Conservation (phyloP, 37 sponge, comb jelly and placozoan genomes). For the Tethya wilhelma region DNA sequence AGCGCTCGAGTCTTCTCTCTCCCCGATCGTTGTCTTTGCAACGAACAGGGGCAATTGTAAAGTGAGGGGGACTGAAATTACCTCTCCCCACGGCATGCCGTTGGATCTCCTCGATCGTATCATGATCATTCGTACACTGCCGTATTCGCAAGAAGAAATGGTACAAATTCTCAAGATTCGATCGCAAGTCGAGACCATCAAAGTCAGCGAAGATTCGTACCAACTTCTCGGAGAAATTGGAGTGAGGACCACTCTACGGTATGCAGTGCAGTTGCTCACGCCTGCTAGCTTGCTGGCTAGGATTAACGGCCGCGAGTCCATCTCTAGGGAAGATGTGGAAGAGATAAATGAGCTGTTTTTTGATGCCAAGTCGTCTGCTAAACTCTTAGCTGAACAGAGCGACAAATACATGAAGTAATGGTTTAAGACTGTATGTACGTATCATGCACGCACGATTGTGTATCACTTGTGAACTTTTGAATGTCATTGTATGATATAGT, state of each 20-base stretch:
- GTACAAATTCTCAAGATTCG: conserved; percentile 92
- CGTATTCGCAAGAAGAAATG: conserved; percentile 94
- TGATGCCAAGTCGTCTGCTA: conserved; percentile 97
- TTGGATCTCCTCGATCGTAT: conserved; percentile 94
- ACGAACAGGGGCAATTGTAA: conserved; percentile 96
- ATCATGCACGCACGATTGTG: no score
- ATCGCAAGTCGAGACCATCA: conserved; percentile 87
- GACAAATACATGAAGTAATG: conserved; percentile 97
- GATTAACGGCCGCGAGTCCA: conserved; percentile 89
- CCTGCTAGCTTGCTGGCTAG: conserved; percentile 91
- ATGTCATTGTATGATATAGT: no score
- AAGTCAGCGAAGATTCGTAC: conserved; percentile 75
- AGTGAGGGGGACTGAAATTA: conserved; percentile 91
- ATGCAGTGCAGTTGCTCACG: conserved; percentile 95
- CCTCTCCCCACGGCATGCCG: conserved; percentile 96
- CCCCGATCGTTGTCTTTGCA: conserved; percentile 98
- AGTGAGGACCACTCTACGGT: conserved; percentile 84
- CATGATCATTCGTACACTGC: conserved; percentile 93
- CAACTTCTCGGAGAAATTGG: conserved; percentile 87
- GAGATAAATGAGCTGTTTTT: conserved; percentile 96
- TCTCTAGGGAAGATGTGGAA: conserved; percentile 86
- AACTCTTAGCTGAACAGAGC: conserved; percentile 87
- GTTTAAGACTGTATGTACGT: no score
- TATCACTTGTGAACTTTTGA: no score
- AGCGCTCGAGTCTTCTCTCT: conserved; percentile 92